Evolutionary conservation across 2,113 vertebrate species (phyloP).

Genomic region (Paedocypris sp.): DNA sequence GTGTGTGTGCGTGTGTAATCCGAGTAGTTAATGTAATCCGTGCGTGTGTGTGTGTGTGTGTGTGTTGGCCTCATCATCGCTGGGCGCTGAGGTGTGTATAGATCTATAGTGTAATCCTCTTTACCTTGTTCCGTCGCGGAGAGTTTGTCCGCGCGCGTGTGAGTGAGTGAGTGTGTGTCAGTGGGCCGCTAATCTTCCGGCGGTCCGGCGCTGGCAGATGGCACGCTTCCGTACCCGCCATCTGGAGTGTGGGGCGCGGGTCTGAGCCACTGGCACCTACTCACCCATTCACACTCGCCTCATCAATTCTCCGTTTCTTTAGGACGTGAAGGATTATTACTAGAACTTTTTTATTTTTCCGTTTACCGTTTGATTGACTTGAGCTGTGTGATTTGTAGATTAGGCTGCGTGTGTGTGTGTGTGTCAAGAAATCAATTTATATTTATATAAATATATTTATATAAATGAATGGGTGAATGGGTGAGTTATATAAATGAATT

Average conservation of each 20-base stretch:
- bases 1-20: too few relatives aligned
- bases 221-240: conserved; percentile 24
- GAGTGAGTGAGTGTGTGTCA: conserved; percentile 19
- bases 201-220: conserved; percentile 37
- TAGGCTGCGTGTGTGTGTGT: too few relatives aligned
- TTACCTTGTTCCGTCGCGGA: conserved; percentile 32
- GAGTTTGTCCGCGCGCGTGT: background rate
- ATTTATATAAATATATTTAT: too few relatives aligned
- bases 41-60: background rate
- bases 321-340: too few relatives aligned
- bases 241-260: conserved; percentile 33
- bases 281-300: conserved; percentile 15
- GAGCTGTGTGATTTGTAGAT: too few relatives aligned
- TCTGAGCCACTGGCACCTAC: background rate
- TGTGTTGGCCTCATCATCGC: too few relatives aligned
- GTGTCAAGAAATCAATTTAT: too few relatives aligned
- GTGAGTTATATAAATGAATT: too few relatives aligned
- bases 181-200: conserved; percentile 16
- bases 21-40: background rate
- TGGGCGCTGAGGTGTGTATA: too few relatives aligned
- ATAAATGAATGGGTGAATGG: too few relatives aligned
- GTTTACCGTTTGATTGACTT: too few relatives aligned
- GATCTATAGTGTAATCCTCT: conserved; percentile 39
- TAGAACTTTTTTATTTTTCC: too few relatives aligned
- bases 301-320: background rate